Evolutionary conservation across 2,797 vertebrate species (phyloP).

Genomic region (Leptodactylus fallax): DNA sequence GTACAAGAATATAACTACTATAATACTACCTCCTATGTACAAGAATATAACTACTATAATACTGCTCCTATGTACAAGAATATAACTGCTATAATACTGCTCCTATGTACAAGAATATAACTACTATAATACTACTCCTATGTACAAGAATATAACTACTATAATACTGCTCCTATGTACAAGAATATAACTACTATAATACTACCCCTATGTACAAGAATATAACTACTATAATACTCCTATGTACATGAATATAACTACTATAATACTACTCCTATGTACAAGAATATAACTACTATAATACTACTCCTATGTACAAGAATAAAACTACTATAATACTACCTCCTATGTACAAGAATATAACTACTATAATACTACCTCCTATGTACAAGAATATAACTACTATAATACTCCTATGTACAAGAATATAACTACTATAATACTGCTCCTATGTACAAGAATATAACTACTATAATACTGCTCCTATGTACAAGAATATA

Average conservation of each 20-base stretch:
- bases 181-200: neutral
- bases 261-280: neutral
- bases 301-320: neutral
- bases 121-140: neutral
- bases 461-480: too few species aligned
- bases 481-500: neutral
- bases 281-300: neutral
- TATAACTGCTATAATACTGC: constrained; percentile 6
- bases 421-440: constrained; percentile 10
- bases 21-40: too few species aligned
- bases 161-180: too few species aligned
- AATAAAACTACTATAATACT: too few species aligned
- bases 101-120: neutral
- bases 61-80: neutral
- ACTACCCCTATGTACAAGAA: too few species aligned
- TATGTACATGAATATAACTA: constrained; percentile 1
- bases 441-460: neutral
- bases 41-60: too few species aligned
- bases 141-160: neutral
- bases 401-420: too few species aligned
- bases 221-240: too few species aligned
- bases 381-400: too few species aligned
- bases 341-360: too few species aligned
- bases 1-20: too few species aligned
- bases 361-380: too few species aligned